Evolutionary conservation across 2,797 vertebrate species (phyloP).

Genomic region (Momotus momota): DNA sequence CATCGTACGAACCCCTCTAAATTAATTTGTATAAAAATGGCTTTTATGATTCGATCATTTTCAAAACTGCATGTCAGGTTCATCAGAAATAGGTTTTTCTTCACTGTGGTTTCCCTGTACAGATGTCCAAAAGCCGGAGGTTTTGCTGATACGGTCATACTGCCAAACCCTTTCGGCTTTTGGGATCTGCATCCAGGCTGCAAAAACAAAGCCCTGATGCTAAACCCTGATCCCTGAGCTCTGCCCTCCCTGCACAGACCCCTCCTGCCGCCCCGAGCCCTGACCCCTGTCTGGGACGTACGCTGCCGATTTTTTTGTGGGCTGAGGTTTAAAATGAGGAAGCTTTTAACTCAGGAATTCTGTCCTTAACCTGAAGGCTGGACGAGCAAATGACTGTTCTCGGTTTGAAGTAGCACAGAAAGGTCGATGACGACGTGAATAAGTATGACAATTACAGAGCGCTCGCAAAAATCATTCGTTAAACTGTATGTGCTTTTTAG

Average conservation of each 20-base stretch:
- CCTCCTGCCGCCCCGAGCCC: neutral
- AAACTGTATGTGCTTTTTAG: neutral
- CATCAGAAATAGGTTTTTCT: neutral
- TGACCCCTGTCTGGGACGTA: neutral
- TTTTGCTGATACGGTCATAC: neutral
- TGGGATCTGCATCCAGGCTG: neutral
- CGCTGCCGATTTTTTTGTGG: neutral
- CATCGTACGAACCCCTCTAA: neutral
- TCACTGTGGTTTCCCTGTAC: neutral
- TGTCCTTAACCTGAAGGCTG: neutral
- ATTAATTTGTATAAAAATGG: neutral
- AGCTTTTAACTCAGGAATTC: neutral
- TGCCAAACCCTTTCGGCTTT: neutral
- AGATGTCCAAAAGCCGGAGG: neutral
- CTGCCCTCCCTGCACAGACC: neutral
- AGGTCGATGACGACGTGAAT: neutral
- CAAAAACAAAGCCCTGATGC: neutral
- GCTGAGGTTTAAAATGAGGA: neutral
- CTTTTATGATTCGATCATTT: neutral
- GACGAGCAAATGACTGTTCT: neutral
- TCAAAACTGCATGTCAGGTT: neutral
- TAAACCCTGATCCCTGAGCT: neutral
- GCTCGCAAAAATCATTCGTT: neutral
- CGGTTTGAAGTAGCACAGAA: neutral
- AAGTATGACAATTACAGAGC: neutral